A percentile compares a stretch with the other conserved stretches of the same genome.
These are phyloP conservation scores for Drosophila ambigua DNA, from an alignment of 1,140 invertebrate species.

Conservation along the genomic window DNA sequence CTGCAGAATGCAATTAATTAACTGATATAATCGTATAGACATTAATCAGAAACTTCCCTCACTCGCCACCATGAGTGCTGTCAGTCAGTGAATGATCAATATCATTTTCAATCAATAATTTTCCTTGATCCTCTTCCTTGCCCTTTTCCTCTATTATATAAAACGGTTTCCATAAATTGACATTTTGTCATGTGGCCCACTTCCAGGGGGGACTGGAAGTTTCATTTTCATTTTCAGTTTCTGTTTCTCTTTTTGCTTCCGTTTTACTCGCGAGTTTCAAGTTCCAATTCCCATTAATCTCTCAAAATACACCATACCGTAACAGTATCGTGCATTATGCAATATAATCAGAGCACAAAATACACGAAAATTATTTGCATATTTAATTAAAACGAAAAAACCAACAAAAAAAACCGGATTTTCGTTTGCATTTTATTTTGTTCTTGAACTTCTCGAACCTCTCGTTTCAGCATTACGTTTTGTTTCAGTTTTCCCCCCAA, in stretches of 20 bases:
- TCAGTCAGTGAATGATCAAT: conserved; percentile 20
- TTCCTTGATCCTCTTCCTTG: background rate
- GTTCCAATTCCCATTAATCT: conserved; percentile 29
- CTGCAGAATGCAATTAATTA: no score
- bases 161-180: no score
- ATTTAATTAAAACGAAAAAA: conserved; percentile 43
- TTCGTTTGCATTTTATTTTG: conserved; percentile 37
- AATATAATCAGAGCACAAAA: conserved; percentile 53
- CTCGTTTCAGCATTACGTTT: conserved; percentile 12
- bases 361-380: conserved; percentile 58
- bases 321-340: conserved; percentile 47
- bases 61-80: background rate
- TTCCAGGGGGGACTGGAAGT: no score
- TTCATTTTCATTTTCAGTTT: background rate
- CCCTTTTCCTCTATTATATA: no score
- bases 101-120: conserved; percentile 11
- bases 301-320: conserved; percentile 7
- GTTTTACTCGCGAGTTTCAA: background rate
- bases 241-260: background rate
- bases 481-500: conserved; percentile 28
- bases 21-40: no score
- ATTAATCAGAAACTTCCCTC: background rate
- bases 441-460: conserved; percentile 55
- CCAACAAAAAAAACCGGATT: conserved; percentile 22
- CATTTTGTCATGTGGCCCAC: no score